A percentile compares a stretch with the other conserved stretches of the same genome.
phyloP scores from a whole-genome alignment of 92 coral and sea anemone genomes.

The Epizoanthus rinbou region DNA sequence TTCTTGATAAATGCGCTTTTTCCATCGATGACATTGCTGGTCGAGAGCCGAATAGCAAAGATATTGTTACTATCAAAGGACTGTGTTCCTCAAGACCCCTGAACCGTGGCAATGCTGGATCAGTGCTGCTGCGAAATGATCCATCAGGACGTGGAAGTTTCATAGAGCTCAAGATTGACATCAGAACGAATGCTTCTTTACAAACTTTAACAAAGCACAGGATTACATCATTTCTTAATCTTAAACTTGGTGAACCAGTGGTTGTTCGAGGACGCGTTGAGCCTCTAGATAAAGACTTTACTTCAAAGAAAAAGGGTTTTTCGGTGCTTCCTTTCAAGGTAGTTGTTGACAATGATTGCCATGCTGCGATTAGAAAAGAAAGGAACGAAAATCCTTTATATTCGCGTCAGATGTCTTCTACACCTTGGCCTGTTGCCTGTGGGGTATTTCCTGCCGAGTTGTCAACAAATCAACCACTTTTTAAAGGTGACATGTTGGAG shows the following conservation, averaged over 20 bases:
- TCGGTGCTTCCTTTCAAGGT: conserved; percentile 55
- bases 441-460: conserved; percentile 62
- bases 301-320: conserved; percentile 36
- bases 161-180: conserved; percentile 59
- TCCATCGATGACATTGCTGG: conserved; percentile 52
- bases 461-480: conserved; percentile 48
- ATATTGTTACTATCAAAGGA: conserved; percentile 55
- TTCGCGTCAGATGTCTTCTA: conserved; percentile 69
- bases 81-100: conserved; percentile 60
- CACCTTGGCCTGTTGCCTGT: conserved; percentile 56
- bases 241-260: conserved; percentile 47
- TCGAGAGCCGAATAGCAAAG: conserved; percentile 36
- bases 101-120: conserved; percentile 45
- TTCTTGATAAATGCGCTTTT: conserved; percentile 9
- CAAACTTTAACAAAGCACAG: conserved; percentile 42
- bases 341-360: conserved; percentile 67
- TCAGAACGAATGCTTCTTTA: conserved; percentile 47
- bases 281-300: conserved; percentile 29
- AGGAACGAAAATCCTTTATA: conserved; percentile 39
- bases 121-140: conserved; percentile 56
- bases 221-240: conserved; percentile 40
- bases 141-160: conserved; percentile 47
- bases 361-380: conserved; percentile 62
- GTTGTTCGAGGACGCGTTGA: conserved; percentile 73
- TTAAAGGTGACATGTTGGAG: conserved; percentile 51